Conservation (phyloP, 2,888 invertebrate species). For the Heliconius charithonia region DNA sequence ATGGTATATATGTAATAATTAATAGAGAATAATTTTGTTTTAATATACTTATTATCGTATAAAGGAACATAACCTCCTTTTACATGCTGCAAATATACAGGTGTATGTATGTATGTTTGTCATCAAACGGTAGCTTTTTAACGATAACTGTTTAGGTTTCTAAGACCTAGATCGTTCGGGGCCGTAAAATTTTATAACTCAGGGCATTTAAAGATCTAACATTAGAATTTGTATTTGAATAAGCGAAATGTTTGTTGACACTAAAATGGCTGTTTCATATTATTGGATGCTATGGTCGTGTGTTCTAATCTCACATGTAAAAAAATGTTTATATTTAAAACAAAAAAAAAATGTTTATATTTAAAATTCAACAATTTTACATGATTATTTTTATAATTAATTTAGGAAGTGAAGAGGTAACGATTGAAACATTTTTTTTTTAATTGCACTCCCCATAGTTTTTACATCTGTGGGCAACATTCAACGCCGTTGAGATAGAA, state of each 20-base stretch:
- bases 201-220: constrained; percentile 34
- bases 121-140: constrained; percentile 40
- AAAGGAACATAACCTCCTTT: constrained; percentile 37
- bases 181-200: constrained; percentile 43
- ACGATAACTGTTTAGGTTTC: constrained; percentile 38
- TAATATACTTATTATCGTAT: not conserved
- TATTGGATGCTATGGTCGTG: not conserved
- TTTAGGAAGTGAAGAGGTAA: too few species aligned
- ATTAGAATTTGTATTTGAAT: constrained; percentile 24
- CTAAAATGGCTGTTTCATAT: not conserved
- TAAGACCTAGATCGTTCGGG: constrained; percentile 36
- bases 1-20: too few species aligned
- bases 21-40: not conserved
- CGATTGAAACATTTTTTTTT: too few species aligned
- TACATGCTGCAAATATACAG: not conserved
- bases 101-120: constrained; percentile 18
- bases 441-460: too few species aligned
- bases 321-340: not conserved
- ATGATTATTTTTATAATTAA: too few species aligned
- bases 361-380: too few species aligned
- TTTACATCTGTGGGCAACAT: too few species aligned
- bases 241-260: constrained; percentile 5
- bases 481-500: too few species aligned
- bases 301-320: not conserved
- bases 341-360: not conserved